Evolutionary conservation across 2,113 vertebrate species (phyloP).

Genomic region (Lagopus leucura): DNA sequence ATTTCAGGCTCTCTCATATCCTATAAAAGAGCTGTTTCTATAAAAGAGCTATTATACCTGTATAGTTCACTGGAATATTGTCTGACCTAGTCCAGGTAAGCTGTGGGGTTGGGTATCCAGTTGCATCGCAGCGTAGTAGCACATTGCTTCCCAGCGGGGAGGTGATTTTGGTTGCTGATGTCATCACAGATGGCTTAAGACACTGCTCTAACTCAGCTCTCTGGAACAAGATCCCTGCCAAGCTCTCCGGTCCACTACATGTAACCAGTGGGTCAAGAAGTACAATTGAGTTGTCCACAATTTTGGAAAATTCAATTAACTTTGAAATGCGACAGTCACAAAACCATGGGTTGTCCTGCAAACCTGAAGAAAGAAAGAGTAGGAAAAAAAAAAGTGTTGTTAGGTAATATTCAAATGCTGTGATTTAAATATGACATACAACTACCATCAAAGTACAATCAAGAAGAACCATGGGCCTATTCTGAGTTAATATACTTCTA

Average conservation of each 20-base stretch:
- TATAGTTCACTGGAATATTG: constrained; percentile 82
- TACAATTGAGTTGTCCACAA: constrained; percentile 76
- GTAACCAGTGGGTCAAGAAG: constrained; percentile 88
- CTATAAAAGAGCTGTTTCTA: background rate
- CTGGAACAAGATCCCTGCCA: constrained; percentile 89
- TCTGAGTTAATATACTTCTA: background rate
- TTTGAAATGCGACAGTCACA: constrained; percentile 96
- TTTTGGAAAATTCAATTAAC: constrained; percentile 91
- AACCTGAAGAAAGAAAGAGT: constrained; percentile 76
- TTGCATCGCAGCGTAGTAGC: constrained; percentile 91
- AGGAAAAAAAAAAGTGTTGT: background rate
- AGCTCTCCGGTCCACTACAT: constrained; percentile 88
- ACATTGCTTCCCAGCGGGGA: constrained; percentile 91
- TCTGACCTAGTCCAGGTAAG: constrained; percentile 87
- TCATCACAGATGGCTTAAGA: constrained; percentile 91
- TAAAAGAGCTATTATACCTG: constrained; percentile 80
- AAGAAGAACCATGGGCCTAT: background rate
- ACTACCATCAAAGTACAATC: background rate
- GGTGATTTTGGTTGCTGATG: constrained; percentile 93
- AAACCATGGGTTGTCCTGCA: constrained; percentile 97
- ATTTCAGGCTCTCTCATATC: background rate
- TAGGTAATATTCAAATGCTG: background rate
- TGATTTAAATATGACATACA: background rate
- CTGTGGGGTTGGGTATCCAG: constrained; percentile 89
- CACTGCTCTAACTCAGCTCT: constrained; percentile 91